phyloP scores from a whole-genome alignment of 2,888 invertebrate genomes.

The Habroteleia sp. region DNA sequence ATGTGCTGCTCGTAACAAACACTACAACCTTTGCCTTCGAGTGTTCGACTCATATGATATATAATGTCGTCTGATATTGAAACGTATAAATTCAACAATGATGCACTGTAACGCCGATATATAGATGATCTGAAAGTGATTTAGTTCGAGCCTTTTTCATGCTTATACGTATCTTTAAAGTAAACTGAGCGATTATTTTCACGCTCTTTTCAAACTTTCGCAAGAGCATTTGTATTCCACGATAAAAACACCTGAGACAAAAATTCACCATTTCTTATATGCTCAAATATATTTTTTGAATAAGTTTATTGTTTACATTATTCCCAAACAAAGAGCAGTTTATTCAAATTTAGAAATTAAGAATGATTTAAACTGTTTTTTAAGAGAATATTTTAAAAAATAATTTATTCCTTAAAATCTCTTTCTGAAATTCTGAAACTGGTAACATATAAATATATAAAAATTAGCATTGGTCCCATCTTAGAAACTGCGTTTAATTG shows the following conservation, averaged over 20 bases:
- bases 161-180: constrained; percentile 11
- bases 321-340: no score
- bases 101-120: not conserved
- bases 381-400: no score
- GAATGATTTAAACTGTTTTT: no score
- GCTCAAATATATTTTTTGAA: no score
- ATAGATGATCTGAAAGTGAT: constrained; percentile 17
- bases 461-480: no score
- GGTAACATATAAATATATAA: no score
- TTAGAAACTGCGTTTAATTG: no score
- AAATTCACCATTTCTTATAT: no score
- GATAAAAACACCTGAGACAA: constrained; percentile 33
- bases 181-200: not conserved
- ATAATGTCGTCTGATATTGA: constrained; percentile 71
- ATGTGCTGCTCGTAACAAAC: constrained; percentile 48
- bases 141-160: constrained; percentile 18
- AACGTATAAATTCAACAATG: constrained; percentile 67
- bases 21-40: constrained; percentile 45
- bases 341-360: no score
- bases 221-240: not conserved
- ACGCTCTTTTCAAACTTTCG: not conserved
- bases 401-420: no score
- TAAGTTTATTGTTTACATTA: no score
- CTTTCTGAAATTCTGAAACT: no score
- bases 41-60: constrained; percentile 67